Percentiles rank a stretch among this genome's conserved stretches.
phyloP scores from a whole-genome alignment of 92 coral and sea anemone species.

The Pocillopora meandrina region DNA sequence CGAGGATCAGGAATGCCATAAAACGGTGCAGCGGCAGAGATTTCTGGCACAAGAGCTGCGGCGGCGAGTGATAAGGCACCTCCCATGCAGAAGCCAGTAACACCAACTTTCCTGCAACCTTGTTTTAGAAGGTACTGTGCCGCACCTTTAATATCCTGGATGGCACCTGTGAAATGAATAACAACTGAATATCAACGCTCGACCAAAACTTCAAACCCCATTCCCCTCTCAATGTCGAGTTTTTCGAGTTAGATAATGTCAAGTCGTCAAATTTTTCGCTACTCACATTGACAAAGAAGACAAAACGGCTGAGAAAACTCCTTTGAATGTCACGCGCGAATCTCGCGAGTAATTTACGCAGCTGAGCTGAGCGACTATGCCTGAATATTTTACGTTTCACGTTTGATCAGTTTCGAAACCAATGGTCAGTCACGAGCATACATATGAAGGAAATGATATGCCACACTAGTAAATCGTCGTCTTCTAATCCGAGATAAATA shows the following conservation, averaged over 20 bases:
- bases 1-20: constrained; percentile 81
- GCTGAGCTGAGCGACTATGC: neutral
- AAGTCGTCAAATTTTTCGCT: too few relatives aligned
- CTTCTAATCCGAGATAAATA: too few relatives aligned
- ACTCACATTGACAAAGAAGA: too few relatives aligned
- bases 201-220: neutral
- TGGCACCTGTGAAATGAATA: constrained; percentile 43
- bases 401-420: neutral
- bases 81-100: constrained; percentile 98
- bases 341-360: constrained; percentile 1
- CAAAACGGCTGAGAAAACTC: neutral
- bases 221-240: too few relatives aligned
- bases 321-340: neutral
- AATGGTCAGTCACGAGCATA: too few relatives aligned
- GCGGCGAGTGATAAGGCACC: constrained; percentile 91
- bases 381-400: too few relatives aligned
- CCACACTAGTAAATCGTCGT: too few relatives aligned
- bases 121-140: constrained; percentile 77
- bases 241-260: too few relatives aligned
- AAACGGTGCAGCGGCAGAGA: constrained; percentile 97
- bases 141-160: constrained; percentile 86
- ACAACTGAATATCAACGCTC: neutral
- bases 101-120: constrained; percentile 91
- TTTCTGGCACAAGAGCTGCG: constrained; percentile 84
- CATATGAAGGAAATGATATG: too few relatives aligned